These are phyloP conservation scores for Neopipo cinnamomea DNA, from an alignment of 2,113 vertebrate species.

Conservation along the genomic window DNA sequence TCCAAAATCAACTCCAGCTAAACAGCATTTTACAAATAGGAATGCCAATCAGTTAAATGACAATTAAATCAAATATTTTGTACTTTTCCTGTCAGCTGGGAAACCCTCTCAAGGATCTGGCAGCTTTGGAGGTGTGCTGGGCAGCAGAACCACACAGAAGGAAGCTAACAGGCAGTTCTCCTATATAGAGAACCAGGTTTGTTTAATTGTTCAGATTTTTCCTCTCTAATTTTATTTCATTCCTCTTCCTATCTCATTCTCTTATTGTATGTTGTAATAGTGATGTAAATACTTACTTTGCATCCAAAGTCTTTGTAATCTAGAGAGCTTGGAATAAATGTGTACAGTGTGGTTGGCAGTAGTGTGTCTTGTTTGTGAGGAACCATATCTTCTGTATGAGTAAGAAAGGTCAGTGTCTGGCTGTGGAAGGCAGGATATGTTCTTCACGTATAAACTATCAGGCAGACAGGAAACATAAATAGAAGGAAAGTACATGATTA, in stretches of 20 bases:
- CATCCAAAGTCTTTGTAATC: background rate
- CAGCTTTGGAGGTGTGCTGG: slow-evolving; percentile 87
- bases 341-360: background rate
- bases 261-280: background rate
- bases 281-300: background rate
- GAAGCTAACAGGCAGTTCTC: slow-evolving; percentile 82
- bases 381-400: background rate
- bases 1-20: background rate
- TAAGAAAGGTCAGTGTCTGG: background rate
- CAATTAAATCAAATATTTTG: background rate
- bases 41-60: background rate
- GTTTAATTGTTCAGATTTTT: slow-evolving; percentile 24
- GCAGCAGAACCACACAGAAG: slow-evolving; percentile 85
- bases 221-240: background rate
- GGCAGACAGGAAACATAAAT: background rate
- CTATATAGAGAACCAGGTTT: slow-evolving; percentile 88
- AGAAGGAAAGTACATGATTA: background rate
- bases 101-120: slow-evolving; percentile 91
- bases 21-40: background rate
- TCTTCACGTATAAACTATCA: background rate
- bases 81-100: slow-evolving; percentile 72
- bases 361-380: background rate
- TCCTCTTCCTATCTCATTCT: background rate
- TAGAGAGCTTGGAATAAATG: background rate
- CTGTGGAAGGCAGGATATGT: background rate